Base-by-base conservation (phyloP, 2,113 vertebrate species). In the Hippoglossus stenolepis region DNA sequence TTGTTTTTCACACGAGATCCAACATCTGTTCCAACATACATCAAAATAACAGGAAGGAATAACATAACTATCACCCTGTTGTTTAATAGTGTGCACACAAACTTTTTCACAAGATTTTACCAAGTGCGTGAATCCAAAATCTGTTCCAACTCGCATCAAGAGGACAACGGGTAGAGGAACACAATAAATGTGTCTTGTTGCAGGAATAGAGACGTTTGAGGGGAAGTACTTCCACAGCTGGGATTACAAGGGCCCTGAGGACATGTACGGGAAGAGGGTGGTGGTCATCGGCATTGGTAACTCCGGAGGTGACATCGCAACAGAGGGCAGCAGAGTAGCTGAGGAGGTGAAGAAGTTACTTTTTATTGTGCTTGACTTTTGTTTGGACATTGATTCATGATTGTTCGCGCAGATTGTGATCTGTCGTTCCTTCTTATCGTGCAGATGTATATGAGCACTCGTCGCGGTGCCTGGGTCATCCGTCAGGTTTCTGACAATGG, bases 241-340 rank as follows among this genome's bases (percentile, higher is more conserved):
- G 86, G 95, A 97, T 51, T 99, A 98, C 87, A 98, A 97, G 85
- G 93, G 92, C 0, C 81, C 95, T 5, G 63, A 83, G 1, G 77
- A 69, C 17, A 96, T 96, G 90, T 45, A 31, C 0, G 94, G 95
- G 59, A 96, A 98, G 83, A 96, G 89, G 49, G 95, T 98, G 18
- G 65, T 97, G 72, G 69, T 99, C 28, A 84, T 98, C 0, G 98
- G 98, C 35, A 96, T 96, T 1, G 97, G 97, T 40, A 98, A 98
- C 87, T 98, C 97, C 0, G 96, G 96, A 23, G 93, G 93, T 0
- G 98, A 99, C 82, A 94, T 99, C 54, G 95, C 97, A 0, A 96
- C 97, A 75, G 97, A 99, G 81, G 86, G 95, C 64, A 97, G 96
- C 88, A 94, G 95, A 60, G 88, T 82, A 0, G 96, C 96, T 65